phyloP scores from a whole-genome alignment of 2,797 vertebrate species.

The Squalus acanthias region DNA sequence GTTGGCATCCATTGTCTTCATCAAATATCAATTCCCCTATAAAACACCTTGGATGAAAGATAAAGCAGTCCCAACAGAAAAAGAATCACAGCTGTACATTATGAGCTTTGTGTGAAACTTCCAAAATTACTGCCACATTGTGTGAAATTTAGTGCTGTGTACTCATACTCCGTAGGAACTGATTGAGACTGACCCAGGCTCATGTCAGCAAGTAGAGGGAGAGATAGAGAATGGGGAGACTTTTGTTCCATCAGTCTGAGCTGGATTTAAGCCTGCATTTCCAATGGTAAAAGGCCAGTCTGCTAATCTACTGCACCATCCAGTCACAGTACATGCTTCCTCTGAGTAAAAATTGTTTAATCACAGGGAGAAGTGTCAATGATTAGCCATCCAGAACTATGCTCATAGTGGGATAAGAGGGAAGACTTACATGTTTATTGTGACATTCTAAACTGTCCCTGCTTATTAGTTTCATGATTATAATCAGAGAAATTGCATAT shows the following conservation, averaged over 20 bases:
- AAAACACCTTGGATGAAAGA: not conserved
- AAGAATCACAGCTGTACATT: too few species aligned
- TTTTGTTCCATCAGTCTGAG: not conserved
- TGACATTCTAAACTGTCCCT: too few species aligned
- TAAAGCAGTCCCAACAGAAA: not conserved
- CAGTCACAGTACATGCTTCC: not conserved
- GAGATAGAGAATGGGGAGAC: not conserved
- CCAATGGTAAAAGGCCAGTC: not conserved
- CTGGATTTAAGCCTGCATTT: not conserved
- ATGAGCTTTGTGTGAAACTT: not conserved
- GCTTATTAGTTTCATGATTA: not conserved
- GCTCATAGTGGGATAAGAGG: too few species aligned
- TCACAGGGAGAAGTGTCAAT: not conserved
- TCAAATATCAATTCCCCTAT: too few species aligned
- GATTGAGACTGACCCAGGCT: not conserved
- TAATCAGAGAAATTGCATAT: not conserved
- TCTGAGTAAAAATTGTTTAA: not conserved
- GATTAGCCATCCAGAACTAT: not conserved
- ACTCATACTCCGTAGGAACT: not conserved
- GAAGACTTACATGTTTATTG: not conserved
- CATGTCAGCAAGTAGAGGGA: not conserved
- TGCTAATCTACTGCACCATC: not conserved
- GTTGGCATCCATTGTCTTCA: not conserved
- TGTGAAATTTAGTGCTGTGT: not conserved
- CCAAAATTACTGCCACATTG: not conserved